Base-by-base conservation (phyloP, 1,140 invertebrate species). In the Drosophila littoralis region DNA sequence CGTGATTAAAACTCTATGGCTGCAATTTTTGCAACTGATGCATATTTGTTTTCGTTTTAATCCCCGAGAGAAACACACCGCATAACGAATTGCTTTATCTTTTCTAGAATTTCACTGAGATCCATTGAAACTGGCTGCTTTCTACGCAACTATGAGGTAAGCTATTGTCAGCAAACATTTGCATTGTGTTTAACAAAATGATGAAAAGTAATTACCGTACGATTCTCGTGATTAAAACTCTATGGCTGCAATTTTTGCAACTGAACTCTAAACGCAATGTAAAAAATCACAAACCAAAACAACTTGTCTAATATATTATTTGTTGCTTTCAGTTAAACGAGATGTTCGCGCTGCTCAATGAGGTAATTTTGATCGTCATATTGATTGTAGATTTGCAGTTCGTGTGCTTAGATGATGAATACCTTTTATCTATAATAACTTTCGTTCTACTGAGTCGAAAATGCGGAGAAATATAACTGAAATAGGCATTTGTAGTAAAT, bases 381-480 rank as follows among this genome's bases (percentile, higher is more conserved):
- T 28, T 10, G 1, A 8, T 38, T 33, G 3, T 1, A 15, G 7
- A 5, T 17, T 1, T n/a, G n/a, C n/a, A n/a, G n/a, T n/a, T n/a
- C n/a, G n/a, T n/a, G n/a, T n/a, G n/a, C n/a, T n/a, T 48, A 72
- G 57, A 42, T 89, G 84, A 89, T 89, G 84, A 89, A 70, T 68
- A 89, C 77, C 68, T 73, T 81, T 80, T 70, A 80, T 75, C 70
- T 81, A 89, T 75, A 10, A 50, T 88, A 89, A 89, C 84, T 89
- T 89, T 89, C 84, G 84, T 89, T 89, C 84, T 89, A 90, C 84
- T 84, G 84, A 89, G 84, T 54, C 57, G 64, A 79, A 72, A 78
- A 73, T 89, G 84, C 84, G 84, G 84, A 89, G 58, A 78, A 68
- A 70, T 35, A 17, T 55, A 77, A 45, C 85, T 90, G 77, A 89